Evolutionary conservation across 2,888 invertebrate genomes (phyloP).

Genomic region (Oligia strigilis): DNA sequence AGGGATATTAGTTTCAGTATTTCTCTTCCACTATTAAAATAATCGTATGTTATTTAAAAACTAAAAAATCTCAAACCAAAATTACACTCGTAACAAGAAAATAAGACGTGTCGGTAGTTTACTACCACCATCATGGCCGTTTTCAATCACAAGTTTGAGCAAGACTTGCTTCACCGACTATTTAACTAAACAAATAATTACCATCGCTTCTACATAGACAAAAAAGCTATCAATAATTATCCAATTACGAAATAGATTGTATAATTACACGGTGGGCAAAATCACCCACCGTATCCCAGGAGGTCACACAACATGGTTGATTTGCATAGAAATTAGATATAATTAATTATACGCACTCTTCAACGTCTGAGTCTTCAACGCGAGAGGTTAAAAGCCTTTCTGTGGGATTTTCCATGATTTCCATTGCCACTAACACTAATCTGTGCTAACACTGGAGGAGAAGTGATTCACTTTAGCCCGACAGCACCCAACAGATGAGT

Average conservation of each 20-base stretch:
- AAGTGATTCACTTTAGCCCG: constrained; percentile 32
- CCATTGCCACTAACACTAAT: constrained; percentile 31
- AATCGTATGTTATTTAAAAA: not conserved
- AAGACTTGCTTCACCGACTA: constrained; percentile 36
- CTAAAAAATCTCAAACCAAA: not conserved
- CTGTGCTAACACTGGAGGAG: constrained; percentile 22
- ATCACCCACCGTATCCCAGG: constrained; percentile 21
- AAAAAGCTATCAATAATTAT: constrained; percentile 38
- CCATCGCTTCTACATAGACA: constrained; percentile 13
- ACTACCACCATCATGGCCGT: constrained; percentile 17
- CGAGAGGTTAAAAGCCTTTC: constrained; percentile 47
- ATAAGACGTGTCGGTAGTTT: constrained; percentile 10
- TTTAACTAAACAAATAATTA: constrained; percentile 27
- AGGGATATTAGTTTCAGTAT: not conserved
- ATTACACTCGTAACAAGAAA: constrained; percentile 13
- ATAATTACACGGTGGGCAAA: constrained; percentile 51
- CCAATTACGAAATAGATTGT: constrained; percentile 47
- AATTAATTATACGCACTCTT: constrained; percentile 68
- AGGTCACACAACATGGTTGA: constrained; percentile 36
- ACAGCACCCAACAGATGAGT: constrained; percentile 8
- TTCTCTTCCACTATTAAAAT: not conserved
- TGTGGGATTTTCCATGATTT: constrained; percentile 45
- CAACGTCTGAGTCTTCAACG: constrained; percentile 57
- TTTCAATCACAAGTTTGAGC: constrained; percentile 18
- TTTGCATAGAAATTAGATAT: constrained; percentile 18